phyloP scores from a whole-genome alignment of 2,113 vertebrate species.

The Orycteropus afer region DNA sequence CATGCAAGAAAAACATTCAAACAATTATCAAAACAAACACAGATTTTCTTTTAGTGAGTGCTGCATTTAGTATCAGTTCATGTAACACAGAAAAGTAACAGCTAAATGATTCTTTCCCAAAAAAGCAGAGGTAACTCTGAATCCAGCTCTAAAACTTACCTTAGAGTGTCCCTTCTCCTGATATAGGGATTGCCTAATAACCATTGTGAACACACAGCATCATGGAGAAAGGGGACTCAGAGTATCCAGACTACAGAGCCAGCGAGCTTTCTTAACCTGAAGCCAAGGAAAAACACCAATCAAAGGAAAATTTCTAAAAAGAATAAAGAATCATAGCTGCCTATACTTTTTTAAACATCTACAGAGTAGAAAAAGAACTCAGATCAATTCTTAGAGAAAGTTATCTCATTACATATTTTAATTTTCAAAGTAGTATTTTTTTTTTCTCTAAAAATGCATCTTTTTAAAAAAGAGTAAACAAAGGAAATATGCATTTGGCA shows the following conservation, averaged over 20 bases:
- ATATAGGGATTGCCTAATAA: conserved; percentile 73
- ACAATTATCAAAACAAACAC: not conserved
- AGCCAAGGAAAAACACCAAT: conserved; percentile 58
- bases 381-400: not conserved
- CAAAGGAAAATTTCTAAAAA: conserved; percentile 47
- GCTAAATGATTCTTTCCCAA: conserved; percentile 45
- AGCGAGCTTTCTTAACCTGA: conserved; percentile 72
- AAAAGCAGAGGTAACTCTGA: not conserved
- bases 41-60: conserved; percentile 39
- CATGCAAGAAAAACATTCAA: conserved; percentile 36
- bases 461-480: not conserved
- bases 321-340: not conserved
- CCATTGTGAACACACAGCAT: conserved; percentile 84
- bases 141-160: conserved; percentile 77
- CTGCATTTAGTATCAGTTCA: not conserved
- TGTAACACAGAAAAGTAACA: conserved; percentile 33
- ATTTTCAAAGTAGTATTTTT: not conserved
- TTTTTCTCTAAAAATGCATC: not conserved
- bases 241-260: conserved; percentile 38
- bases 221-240: conserved; percentile 37
- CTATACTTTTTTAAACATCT: not conserved
- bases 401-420: not conserved
- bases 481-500: conserved; percentile 19
- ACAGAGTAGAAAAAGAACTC: not conserved
- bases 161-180: conserved; percentile 81